Conservation (phyloP, 2,113 vertebrate species). For the Halichoerus grypus region DNA sequence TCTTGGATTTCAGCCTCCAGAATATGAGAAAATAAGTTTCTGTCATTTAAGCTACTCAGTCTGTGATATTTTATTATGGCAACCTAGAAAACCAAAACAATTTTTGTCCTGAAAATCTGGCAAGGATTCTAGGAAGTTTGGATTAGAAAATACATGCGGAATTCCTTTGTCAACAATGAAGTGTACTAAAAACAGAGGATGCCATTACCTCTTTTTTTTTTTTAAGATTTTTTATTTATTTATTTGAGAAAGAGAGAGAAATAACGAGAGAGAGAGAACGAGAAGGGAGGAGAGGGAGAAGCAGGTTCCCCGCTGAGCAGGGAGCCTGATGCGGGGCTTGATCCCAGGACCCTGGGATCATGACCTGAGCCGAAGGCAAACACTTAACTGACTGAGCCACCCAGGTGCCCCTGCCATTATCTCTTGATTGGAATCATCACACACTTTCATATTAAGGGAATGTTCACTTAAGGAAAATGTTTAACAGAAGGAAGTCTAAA, state of each 20-base stretch:
- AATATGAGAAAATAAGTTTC: background rate
- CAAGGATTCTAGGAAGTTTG: background rate
- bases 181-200: conserved; percentile 10
- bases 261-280: too few species aligned
- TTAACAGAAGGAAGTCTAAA: background rate
- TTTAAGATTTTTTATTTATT: too few species aligned
- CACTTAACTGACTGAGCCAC: too few species aligned
- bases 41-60: background rate
- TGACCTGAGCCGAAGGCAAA: too few species aligned
- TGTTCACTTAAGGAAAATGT: background rate
- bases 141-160: background rate
- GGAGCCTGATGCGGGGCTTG: too few species aligned
- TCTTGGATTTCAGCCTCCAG: background rate
- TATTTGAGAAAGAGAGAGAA: too few species aligned
- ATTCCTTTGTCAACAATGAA: background rate
- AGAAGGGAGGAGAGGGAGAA: too few species aligned
- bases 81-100: background rate
- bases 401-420: background rate
- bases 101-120: background rate
- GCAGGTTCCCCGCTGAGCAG: too few species aligned
- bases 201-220: background rate
- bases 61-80: background rate
- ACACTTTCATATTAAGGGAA: background rate
- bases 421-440: background rate
- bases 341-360: too few species aligned